Evolutionary conservation across 2,797 vertebrate species (phyloP), one percentile per base, ranked within the genome.

Genomic region (Odontamblyopus rebecca): DNA sequence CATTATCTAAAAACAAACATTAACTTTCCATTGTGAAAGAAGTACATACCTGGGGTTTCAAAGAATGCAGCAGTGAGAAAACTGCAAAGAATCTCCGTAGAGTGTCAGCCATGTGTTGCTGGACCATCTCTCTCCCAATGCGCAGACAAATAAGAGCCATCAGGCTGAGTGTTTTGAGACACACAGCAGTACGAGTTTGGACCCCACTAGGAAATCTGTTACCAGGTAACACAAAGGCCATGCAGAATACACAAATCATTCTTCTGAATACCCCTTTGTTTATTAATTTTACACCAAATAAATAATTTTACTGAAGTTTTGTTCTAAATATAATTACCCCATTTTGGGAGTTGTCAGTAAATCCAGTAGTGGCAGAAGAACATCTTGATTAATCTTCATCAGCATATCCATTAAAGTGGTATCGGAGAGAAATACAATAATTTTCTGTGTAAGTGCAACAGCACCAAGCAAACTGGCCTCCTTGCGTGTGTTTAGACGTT

Each of bases 321-420:
- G 23, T 57, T 23, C 11, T 57, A 57, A 57, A 57, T n/a, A 54
- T 68, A 73, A 78, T 90, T 90, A 98, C 98, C 98, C 94, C 6
- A 97, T 84, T 30, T 85, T 79, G 0, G 93, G 94, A 0, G 97
- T 98, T 5, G 97, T 99, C 64, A 99, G 95, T 80, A 97, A 94
- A 82, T 96, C 93, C 68, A 99, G 91, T 69, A 98, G 94, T 0
- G 98, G 98, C 54, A 98, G 91, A 63, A 99, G 91, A 75, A 99
- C 95, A 78, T 99, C 98, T 75, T 97, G 97, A 87, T 95, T 99
- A 86, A 99, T 96, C 76, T 97, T 98, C 92, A 97, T 97, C 6
- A 99, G 94, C 89, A 99, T 98, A 88, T 99, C 98, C 98, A 99
- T 99, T 56, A 99, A 93, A 0, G 98, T 98, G 73, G 96, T 95